These are phyloP conservation scores for Seira musarum DNA, from an alignment of 2,888 invertebrate species.

Conservation along the genomic window DNA sequence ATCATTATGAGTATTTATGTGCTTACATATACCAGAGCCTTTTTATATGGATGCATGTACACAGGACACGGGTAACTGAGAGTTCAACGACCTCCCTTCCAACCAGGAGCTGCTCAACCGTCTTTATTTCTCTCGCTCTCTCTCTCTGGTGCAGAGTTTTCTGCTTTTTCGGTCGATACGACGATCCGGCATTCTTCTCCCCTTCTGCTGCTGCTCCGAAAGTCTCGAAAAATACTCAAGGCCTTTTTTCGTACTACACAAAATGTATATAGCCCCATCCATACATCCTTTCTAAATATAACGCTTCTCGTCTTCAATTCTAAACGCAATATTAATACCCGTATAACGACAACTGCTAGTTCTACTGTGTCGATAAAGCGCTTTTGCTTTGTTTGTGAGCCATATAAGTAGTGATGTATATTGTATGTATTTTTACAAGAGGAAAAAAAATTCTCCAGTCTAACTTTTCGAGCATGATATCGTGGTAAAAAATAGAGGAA, in stretches of 20 bases:
- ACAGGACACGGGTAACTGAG: constrained; percentile 50
- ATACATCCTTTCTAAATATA: not conserved
- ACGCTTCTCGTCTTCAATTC: too few species aligned
- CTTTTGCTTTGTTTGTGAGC: not conserved
- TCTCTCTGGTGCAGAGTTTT: constrained; percentile 31
- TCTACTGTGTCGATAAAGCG: too few species aligned
- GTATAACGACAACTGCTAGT: too few species aligned
- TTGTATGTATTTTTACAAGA: not conserved
- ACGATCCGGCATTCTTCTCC: constrained; percentile 44
- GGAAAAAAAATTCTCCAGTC: not conserved
- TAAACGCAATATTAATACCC: too few species aligned
- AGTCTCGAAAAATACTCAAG: constrained; percentile 43
- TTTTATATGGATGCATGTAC: constrained; percentile 5
- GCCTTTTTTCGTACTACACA: constrained; percentile 26
- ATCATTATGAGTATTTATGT: constrained; percentile 18
- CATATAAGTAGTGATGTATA: not conserved
- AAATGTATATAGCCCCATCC: not conserved
- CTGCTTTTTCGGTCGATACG: constrained; percentile 47
- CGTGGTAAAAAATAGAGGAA: not conserved
- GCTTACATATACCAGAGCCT: not conserved
- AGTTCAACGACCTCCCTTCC: constrained; percentile 51
- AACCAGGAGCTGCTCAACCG: constrained; percentile 2
- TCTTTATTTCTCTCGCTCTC: constrained; percentile 12
- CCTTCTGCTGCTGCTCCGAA: constrained; percentile 13
- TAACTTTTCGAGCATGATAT: not conserved